Base-by-base conservation (phyloP, 1,140 invertebrate species). In the Yoshiicerus persimilis region DNA sequence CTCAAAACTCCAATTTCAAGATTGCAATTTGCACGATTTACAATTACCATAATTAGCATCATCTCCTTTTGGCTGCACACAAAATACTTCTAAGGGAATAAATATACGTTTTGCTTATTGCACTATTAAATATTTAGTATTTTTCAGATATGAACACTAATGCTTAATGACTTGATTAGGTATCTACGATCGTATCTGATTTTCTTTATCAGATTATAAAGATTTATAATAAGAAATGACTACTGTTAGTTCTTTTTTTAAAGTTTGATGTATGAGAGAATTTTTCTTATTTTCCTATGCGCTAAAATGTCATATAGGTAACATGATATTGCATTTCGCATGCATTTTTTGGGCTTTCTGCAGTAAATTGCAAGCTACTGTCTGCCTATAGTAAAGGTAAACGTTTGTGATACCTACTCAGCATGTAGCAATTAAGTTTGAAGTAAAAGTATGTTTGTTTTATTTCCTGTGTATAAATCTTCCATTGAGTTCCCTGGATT, bases 401-500 rank as follows among this genome's bases (percentile, higher is more conserved):
- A n/a, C n/a, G n/a, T 80, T 20, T n/a, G 8, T 20, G 64, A 70
- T n/a, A 25, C 13, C 23, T 70, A 27, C 13, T n/a, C 27, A 27
- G 64, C 64, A 11, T 30, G 23, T 30, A 27, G 64, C 64, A 30
- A 70, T 30, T 27, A 70, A 70, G 27, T 9, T 30, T 30, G 4
- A n/a, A 56, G 47, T 56, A 56, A 56, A 56, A 56, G 47, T 6
- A 11, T 11, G 13, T 11, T 3, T 30, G n/a, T n/a, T n/a, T 8
- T n/a, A n/a, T 80, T 80, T 80, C 75, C 75, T 80, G 75, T 80
- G n/a, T 34, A 80, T 80, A 80, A 80, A 80, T 80, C 75, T 36
- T 36, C 16, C 16, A 80, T 80, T 80, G 75, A 80, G 20, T 80
- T 34, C 20, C 16, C 16, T 38, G 34, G 75, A 80, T 34, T 32